A percentile compares a stretch with the other conserved stretches of the same genome.
Evolutionary conservation across 2,888 invertebrate species (phyloP).

Genomic region (Rapana venosa): DNA sequence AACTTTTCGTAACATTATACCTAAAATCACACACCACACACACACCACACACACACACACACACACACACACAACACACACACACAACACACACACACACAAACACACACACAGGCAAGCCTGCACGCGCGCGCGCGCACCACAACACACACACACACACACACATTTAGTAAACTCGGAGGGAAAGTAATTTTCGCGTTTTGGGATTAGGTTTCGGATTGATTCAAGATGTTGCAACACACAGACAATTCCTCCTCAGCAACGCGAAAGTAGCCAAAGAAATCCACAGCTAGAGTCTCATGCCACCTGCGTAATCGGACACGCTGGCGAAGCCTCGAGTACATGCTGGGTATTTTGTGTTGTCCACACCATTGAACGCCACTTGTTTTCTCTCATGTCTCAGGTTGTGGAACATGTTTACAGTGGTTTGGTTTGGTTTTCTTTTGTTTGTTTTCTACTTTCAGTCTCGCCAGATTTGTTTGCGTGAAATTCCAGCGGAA

Average conservation of each 20-base stretch:
- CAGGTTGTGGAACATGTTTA: too few species aligned
- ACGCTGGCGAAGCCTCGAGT: too few species aligned
- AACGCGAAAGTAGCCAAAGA: not conserved
- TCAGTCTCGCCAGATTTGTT: too few species aligned
- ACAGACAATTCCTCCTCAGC: not conserved
- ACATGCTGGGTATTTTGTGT: too few species aligned
- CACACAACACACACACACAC: not conserved
- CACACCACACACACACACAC: conserved; percentile 19
- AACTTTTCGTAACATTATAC: not conserved
- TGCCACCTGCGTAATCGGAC: too few species aligned
- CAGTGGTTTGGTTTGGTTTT: too few species aligned
- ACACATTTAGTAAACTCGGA: not conserved
- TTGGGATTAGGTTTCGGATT: too few species aligned
- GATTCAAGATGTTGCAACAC: not conserved
- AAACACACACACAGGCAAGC: conserved; percentile 3
- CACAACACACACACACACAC: not conserved
- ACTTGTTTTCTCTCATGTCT: too few species aligned
- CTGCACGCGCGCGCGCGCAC: not conserved
- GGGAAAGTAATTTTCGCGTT: too few species aligned
- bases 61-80: not conserved
- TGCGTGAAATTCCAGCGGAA: too few species aligned
- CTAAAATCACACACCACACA: not conserved
- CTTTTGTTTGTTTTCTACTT: too few species aligned
- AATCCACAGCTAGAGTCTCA: not conserved
- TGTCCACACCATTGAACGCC: too few species aligned